Conservation (phyloP, 1,140 invertebrate species). For the Antheraea mylitta region DNA sequence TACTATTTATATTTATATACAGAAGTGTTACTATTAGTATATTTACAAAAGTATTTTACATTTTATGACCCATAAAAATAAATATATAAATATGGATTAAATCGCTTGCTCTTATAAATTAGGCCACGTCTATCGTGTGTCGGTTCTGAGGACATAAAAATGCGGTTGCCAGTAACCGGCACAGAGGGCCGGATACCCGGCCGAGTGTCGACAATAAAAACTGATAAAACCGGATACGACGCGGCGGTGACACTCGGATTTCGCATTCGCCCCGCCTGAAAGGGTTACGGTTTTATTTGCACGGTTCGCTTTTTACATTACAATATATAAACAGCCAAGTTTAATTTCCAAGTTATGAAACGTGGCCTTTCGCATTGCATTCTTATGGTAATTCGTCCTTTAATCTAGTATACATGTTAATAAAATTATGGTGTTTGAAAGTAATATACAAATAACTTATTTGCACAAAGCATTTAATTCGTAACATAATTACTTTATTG, state of each 20-base stretch:
- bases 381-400: too few species aligned
- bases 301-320: neutral
- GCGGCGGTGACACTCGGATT: neutral
- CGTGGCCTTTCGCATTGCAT: too few species aligned
- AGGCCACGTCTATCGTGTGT: slow-evolving; percentile 2
- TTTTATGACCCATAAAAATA: too few species aligned
- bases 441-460: too few species aligned
- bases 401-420: too few species aligned
- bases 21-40: too few species aligned
- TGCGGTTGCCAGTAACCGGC: slow-evolving; percentile 18
- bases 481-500: too few species aligned
- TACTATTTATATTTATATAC: too few species aligned
- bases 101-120: neutral
- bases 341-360: neutral
- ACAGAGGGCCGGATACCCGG: slow-evolving; percentile 4
- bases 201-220: slow-evolving; percentile 24
- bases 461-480: too few species aligned
- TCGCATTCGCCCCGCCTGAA: slow-evolving; percentile 5
- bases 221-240: slow-evolving; percentile 26
- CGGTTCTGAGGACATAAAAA: slow-evolving; percentile 19
- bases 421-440: too few species aligned
- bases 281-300: slow-evolving; percentile 9
- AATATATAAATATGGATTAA: too few species aligned
- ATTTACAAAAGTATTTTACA: too few species aligned
- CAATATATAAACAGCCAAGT: neutral